Evolutionary conservation across 2,888 invertebrate genomes (phyloP).

Genomic region (Diaperis boleti): DNA sequence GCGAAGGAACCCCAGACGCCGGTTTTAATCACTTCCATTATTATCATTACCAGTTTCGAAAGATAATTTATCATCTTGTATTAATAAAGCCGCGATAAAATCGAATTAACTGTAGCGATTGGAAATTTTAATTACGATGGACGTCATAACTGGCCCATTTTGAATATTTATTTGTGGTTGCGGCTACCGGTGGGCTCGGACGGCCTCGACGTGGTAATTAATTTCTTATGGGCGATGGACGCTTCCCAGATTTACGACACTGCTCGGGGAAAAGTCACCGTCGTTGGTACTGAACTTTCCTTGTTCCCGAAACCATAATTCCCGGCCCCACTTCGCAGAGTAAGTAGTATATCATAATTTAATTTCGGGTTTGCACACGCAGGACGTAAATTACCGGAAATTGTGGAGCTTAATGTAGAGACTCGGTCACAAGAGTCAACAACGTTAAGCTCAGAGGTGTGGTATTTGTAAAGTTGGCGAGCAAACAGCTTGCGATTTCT

Average conservation of each 20-base stretch:
- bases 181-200: slow-evolving; percentile 25
- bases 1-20: slow-evolving; percentile 10
- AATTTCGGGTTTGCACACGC: slow-evolving; percentile 47
- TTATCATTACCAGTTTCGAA: slow-evolving; percentile 32
- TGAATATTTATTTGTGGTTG: slow-evolving; percentile 34
- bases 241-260: no score
- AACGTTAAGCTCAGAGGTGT: slow-evolving; percentile 35
- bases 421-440: slow-evolving; percentile 42
- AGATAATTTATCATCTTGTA: slow-evolving; percentile 28
- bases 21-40: slow-evolving; percentile 33
- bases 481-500: slow-evolving; percentile 30
- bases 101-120: slow-evolving; percentile 23
- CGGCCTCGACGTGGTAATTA: slow-evolving; percentile 24
- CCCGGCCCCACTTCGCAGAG: background rate
- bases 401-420: slow-evolving; percentile 43
- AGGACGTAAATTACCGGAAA: slow-evolving; percentile 49
- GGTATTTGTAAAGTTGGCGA: slow-evolving; percentile 31
- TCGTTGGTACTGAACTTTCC: no score
- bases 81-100: slow-evolving; percentile 35
- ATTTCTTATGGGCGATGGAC: slow-evolving; percentile 12
- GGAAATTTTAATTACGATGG: slow-evolving; percentile 36
- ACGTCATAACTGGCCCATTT: slow-evolving; percentile 28
- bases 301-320: no score
- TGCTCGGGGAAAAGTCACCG: no score
- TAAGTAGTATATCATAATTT: slow-evolving; percentile 42